Evolutionary conservation across 1,140 invertebrate genomes (phyloP), one percentile per base, ranked within the genome.

Genomic region (Chelonus insularis): DNA sequence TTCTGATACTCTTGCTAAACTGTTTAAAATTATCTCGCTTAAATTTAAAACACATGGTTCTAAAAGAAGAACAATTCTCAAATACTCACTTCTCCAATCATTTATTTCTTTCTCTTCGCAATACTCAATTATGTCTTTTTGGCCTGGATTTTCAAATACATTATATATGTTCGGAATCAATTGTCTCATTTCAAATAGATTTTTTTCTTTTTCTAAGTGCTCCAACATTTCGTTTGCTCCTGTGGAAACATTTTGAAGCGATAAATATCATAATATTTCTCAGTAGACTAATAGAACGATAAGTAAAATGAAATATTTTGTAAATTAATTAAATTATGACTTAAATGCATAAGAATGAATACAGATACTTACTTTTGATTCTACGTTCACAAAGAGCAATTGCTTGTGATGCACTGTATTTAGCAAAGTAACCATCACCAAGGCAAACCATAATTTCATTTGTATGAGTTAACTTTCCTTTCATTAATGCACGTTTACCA

Each of bases 371-470:
- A 88, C 87, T 73, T 76, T 82, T 71, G 23, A 89, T 82, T 75
- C 88, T 82, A 25, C 88, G 79, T 37, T 84, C 73, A 52, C 86
- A 85, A 48, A 91, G 84, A 14, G 54, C 71, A n/a, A 72, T 71
- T 1, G 89, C 88, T 68, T 90, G 84, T 63, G 84, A 82, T 4
- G 87, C 83, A 37, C 86, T 88, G 47, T 87, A 82, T 65, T 91
- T 89, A 9, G 82, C 85, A 81, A 91, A 91, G 75, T 87, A 91
- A 63, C 87, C 86, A 64, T 89, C 87, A 21, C 90, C 89, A 7
- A 91, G 70, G 2, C 84, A 80, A 21, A 88, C 86, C 37, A 88
- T 70, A 14, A 91, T 83, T 78, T 91, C 89, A 79, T 91, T 91
- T 1, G 89, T 91, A 63, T 91, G 88, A 14, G 84, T 82, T 23